Evolutionary conservation across 64 coral and sea anemone species (phyloP).

Genomic region (Dendrophyllia cribrosa): DNA sequence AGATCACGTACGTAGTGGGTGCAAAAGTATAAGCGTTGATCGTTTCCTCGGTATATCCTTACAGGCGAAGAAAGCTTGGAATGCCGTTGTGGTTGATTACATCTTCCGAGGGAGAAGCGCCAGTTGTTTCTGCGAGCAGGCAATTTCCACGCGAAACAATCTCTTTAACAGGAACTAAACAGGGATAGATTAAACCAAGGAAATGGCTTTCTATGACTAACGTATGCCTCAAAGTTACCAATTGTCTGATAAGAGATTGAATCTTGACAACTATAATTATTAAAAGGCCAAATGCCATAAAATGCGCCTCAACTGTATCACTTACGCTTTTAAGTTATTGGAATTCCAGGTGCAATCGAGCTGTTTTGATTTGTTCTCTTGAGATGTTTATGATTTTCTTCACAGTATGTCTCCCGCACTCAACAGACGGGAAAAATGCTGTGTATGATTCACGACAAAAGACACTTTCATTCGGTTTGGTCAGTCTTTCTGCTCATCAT

Average conservation of each 20-base stretch:
- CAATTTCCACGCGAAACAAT: not conserved
- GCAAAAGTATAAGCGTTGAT: not conserved
- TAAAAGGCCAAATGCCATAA: not conserved
- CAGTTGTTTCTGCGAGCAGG: too few species aligned
- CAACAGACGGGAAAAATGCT: not conserved
- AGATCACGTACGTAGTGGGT: not conserved
- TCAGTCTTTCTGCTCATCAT: not conserved
- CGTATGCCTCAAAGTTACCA: not conserved
- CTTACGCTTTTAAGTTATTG: not conserved
- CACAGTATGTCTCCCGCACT: not conserved
- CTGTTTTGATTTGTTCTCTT: not conserved
- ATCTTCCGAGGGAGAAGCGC: not conserved
- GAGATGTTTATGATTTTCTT: too few species aligned
- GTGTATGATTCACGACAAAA: not conserved
- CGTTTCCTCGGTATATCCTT: slow-evolving; percentile 10
- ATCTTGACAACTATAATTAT: slow-evolving; percentile 1
- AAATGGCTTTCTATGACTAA: slow-evolving; percentile 24
- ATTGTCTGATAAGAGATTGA: not conserved
- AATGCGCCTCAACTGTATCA: not conserved
- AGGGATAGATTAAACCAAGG: too few species aligned
- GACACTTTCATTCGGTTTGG: not conserved
- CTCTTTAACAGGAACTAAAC: not conserved
- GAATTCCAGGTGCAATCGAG: not conserved
- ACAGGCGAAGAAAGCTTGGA: slow-evolving; percentile 36
- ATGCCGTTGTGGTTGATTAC: not conserved